Evolutionary conservation across 2,113 vertebrate genomes (phyloP), one percentile per base, ranked within the genome.

Genomic region (Coracopsis vasa): DNA sequence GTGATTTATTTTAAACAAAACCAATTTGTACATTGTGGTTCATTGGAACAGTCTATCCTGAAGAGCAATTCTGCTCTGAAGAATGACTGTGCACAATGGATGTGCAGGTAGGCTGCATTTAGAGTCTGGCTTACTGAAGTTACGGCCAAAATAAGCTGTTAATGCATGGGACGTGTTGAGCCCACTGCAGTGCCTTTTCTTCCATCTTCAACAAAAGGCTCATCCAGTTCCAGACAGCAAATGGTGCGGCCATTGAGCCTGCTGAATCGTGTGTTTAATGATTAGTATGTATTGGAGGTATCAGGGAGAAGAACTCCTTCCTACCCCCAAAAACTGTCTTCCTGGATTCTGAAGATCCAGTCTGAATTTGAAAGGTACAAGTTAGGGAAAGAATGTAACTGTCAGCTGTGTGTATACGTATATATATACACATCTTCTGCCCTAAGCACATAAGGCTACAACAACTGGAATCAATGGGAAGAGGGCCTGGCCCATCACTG

Each of bases 111-210:
- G 48, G 65, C 35, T 56, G 44, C 23, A 5, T 25, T 11, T 7
- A 11, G 41, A 33, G 14, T 18, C 37, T 58, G 78, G 27, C 42
- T 87, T 45, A 9, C 37, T 82, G 58, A 61, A 37, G 33, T 35
- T 56, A 20, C 1, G 2, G 48, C 28, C 48, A 87, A 28, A 42
- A 37, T 47, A 42, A 88, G 53, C 28, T 71, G 86, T 67, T 85
- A 10, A 4, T 0, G 0, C 9, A 6, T 1, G 2, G 25, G 2
- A 2, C 3, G 13, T 19, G 13, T 85, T 42, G 75, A 87, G 51
- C 51, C 37, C 16, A 7, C 29, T 54, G 35, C 74, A 80, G 33
- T 47, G 50, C 35, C 79, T 66, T 56, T 80, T 44, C 66, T 37
- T 79, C 29, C 7, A 8, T 56, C 53, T 86, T 69, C 74, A 72